Conservation (phyloP, 2,888 invertebrate genomes). For the Drosophila suboccidentalis region DNA sequence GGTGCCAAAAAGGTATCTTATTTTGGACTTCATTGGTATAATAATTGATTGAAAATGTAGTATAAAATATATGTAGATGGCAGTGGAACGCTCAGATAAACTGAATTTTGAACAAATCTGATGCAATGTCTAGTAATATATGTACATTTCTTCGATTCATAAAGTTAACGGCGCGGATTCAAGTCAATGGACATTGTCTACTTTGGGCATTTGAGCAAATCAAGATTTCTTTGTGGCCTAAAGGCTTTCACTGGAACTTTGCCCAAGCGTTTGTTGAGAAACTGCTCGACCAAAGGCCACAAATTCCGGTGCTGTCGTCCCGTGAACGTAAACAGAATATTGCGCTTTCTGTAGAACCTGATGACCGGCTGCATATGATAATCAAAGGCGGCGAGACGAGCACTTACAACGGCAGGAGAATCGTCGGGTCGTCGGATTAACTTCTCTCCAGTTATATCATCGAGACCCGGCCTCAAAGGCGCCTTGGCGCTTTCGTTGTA, state of each 20-base stretch:
- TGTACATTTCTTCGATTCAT: not conserved
- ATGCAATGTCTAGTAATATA: not conserved
- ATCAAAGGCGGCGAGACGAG: slow-evolving; percentile 22
- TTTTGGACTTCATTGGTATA: not conserved
- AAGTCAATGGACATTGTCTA: not conserved
- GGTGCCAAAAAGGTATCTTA: not conserved
- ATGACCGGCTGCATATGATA: slow-evolving; percentile 36
- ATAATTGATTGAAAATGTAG: not conserved
- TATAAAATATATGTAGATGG: not conserved
- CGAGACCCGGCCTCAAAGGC: slow-evolving; percentile 20
- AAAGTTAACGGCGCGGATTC: not conserved
- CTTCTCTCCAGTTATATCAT: slow-evolving; percentile 52
- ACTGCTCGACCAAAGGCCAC: slow-evolving; percentile 44
- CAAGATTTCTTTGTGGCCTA: not conserved
- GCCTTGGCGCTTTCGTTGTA: slow-evolving; percentile 35
- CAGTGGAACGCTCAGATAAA: not conserved
- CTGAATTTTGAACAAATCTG: not conserved
- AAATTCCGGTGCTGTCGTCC: slow-evolving; percentile 30
- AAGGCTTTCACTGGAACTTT: not conserved
- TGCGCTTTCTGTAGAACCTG: slow-evolving; percentile 17
- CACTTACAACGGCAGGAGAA: slow-evolving; percentile 13
- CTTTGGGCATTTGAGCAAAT: slow-evolving; percentile 6
- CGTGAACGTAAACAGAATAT: slow-evolving; percentile 28
- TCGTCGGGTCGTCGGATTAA: slow-evolving; percentile 46
- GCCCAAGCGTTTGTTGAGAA: slow-evolving; percentile 23